phyloP scores from a whole-genome alignment of 53 echinoderm and acorn worm species.

The Pentamera pediparva region DNA sequence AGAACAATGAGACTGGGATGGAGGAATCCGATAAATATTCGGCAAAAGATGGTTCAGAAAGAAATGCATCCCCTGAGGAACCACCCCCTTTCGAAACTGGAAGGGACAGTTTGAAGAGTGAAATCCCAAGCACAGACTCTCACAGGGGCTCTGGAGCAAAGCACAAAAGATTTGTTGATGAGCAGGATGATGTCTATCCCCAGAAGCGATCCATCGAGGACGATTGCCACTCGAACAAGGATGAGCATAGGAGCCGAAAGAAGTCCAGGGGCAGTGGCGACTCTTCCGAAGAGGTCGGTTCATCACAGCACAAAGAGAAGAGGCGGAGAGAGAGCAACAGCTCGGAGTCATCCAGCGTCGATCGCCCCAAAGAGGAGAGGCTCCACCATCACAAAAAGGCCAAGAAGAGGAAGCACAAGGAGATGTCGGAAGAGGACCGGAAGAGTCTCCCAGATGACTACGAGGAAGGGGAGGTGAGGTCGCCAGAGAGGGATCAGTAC shows the following conservation, averaged over 20 bases:
- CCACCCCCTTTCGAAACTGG: background rate
- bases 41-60: background rate
- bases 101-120: background rate
- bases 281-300: constrained; percentile 40
- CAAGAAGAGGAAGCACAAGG: constrained; percentile 63
- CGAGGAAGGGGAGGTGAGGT: constrained; percentile 41
- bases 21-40: background rate
- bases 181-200: too few species aligned
- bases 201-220: background rate
- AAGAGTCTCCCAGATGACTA: constrained; percentile 17
- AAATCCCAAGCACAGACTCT: background rate
- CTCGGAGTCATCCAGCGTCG: background rate
- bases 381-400: constrained; percentile 3
- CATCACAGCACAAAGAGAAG: background rate
- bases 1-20: background rate
- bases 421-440: constrained; percentile 36
- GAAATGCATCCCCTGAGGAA: background rate
- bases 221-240: background rate
- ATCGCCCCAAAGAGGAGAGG: constrained; percentile 3
- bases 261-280: constrained; percentile 38
- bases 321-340: constrained; percentile 6
- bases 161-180: too few species aligned
- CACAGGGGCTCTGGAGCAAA: constrained; percentile 37
- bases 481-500: constrained; percentile 16
- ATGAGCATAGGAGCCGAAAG: background rate